These are phyloP conservation scores for Cephonodes hylas DNA, from an alignment of 2,888 invertebrate genomes.

Conservation along the genomic window DNA sequence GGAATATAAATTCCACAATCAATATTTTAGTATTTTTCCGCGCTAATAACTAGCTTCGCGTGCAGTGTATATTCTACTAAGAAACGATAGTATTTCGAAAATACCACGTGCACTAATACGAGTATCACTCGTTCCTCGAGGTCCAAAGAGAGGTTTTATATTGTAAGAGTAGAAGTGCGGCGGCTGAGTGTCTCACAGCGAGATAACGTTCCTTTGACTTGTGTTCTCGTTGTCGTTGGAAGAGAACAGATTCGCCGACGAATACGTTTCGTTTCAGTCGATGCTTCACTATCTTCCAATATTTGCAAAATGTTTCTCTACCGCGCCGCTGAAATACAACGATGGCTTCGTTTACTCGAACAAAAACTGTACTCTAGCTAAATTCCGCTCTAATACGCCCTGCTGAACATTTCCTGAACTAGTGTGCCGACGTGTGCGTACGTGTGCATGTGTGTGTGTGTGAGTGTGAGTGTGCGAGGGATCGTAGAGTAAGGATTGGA, in stretches of 20 bases:
- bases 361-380: background rate
- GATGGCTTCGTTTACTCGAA: background rate
- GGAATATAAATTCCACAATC: too few species aligned
- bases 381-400: background rate
- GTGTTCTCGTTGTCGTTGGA: background rate
- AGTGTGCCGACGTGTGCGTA: background rate
- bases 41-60: too few species aligned
- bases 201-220: background rate
- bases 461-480: background rate
- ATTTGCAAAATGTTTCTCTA: background rate
- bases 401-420: background rate
- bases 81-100: too few species aligned
- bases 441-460: background rate
- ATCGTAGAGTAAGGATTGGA: constrained; percentile 18
- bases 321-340: background rate
- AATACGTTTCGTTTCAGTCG: background rate
- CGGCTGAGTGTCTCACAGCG: background rate
- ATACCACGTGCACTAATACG: too few species aligned
- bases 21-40: too few species aligned
- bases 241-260: background rate
- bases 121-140: background rate
- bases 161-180: background rate
- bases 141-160: background rate
- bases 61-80: too few species aligned
- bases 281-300: background rate